phyloP scores from a whole-genome alignment of 53 echinoderm and acorn worm genomes.

The Temnopleurus reevesii region DNA sequence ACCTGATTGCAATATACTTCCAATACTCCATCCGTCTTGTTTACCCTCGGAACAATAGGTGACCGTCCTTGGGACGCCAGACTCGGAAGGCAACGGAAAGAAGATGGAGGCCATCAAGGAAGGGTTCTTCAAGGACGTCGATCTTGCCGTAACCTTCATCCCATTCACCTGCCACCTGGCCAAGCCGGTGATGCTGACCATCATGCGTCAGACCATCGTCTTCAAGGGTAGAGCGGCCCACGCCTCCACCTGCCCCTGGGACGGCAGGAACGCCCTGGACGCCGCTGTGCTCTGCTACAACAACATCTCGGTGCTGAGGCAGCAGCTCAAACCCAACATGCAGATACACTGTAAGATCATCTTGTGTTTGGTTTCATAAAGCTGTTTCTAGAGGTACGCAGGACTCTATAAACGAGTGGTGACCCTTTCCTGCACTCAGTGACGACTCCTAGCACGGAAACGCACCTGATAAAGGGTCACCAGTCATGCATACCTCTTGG shows the following conservation, averaged over 20 bases:
- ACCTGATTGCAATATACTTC: no score
- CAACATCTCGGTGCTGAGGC: slow-evolving; percentile 78
- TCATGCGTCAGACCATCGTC: slow-evolving; percentile 69
- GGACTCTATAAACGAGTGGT: no score
- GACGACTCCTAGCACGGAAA: no score
- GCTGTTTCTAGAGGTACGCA: no score
- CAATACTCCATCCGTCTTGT: no score
- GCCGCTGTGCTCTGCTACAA: slow-evolving; percentile 86
- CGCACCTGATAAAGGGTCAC: no score
- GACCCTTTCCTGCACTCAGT: no score
- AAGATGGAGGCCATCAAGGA: slow-evolving; percentile 77
- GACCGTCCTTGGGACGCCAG: slow-evolving; percentile 76
- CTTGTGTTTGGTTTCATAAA: no score
- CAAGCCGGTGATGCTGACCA: slow-evolving; percentile 75
- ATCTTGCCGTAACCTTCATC: slow-evolving; percentile 73
- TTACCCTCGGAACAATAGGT: slow-evolving; percentile 53
- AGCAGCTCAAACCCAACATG: slow-evolving; percentile 85
- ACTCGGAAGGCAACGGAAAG: slow-evolving; percentile 76
- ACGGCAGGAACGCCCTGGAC: slow-evolving; percentile 83
- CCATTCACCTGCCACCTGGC: slow-evolving; percentile 75
- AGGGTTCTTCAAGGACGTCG: slow-evolving; percentile 76
- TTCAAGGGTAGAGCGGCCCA: slow-evolving; percentile 74
- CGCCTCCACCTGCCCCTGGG: slow-evolving; percentile 86
- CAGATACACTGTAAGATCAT: slow-evolving; percentile 76
- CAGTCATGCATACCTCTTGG: no score